Conservation (phyloP, 2,888 invertebrate genomes). For the Hetaerina titia region DNA sequence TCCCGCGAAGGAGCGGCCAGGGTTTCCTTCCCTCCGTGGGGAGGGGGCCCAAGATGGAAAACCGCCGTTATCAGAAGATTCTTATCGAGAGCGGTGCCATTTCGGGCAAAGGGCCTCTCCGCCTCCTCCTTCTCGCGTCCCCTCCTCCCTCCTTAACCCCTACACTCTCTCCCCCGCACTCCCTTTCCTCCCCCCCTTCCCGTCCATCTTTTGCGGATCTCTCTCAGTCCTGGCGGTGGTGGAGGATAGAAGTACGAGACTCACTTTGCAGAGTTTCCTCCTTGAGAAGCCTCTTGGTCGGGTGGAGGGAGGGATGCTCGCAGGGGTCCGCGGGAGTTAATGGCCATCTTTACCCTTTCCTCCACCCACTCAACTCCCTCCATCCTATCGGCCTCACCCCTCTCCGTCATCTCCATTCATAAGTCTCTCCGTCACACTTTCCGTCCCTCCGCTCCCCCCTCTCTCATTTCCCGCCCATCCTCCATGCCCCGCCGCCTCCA, state of each 20-base stretch:
- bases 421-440: neutral
- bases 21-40: neutral
- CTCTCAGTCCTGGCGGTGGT: too few relatives aligned
- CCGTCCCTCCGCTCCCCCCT: neutral
- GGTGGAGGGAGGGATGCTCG: neutral
- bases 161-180: neutral
- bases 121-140: neutral
- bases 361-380: neutral
- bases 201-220: too few relatives aligned
- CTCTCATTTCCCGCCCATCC: neutral
- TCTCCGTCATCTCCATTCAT: neutral
- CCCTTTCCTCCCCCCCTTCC: too few relatives aligned
- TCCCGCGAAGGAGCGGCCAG: neutral
- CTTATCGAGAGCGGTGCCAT: constrained; percentile 19
- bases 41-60: constrained; percentile 40
- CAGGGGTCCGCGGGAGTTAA: neutral
- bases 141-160: neutral
- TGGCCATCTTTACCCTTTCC: neutral
- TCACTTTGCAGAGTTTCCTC: neutral
- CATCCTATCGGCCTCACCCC: neutral
- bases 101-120: neutral
- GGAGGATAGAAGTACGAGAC: too few relatives aligned
- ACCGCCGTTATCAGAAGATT: constrained; percentile 40
- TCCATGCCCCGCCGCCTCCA: neutral
- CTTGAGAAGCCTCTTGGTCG: neutral